phyloP scores from a whole-genome alignment of 2,888 invertebrate genomes.

The Spodoptera picta region DNA sequence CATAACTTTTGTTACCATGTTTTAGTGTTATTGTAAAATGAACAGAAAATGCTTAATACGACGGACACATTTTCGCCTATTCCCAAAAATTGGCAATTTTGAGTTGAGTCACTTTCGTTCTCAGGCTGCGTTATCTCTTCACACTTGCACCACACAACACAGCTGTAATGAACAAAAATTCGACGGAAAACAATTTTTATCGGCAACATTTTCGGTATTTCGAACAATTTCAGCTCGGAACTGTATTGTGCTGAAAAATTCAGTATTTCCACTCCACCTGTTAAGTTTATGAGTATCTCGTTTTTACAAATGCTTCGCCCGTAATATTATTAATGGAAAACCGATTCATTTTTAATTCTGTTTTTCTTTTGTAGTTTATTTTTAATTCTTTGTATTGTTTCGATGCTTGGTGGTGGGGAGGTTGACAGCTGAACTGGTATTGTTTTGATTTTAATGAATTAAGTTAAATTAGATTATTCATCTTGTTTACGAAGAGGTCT shows the following conservation, averaged over 20 bases:
- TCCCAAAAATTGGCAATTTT: no score
- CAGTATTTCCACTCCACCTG: conserved; percentile 47
- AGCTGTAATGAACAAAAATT: conserved; percentile 60
- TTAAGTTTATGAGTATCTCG: conserved; percentile 47
- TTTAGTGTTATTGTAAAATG: no score
- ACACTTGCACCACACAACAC: conserved; percentile 41
- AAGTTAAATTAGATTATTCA: no score
- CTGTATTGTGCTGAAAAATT: conserved; percentile 44
- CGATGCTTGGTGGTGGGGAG: no score
- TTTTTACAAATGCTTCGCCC: conserved; percentile 34
- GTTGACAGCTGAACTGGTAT: no score
- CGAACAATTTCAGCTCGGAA: conserved; percentile 43
- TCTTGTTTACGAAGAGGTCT: no score
- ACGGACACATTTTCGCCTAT: no score
- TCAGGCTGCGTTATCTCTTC: no score
- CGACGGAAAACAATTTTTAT: conserved; percentile 57
- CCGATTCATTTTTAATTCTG: conserved; percentile 31
- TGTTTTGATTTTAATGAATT: no score
- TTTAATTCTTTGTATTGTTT: background rate
- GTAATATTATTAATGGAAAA: conserved; percentile 43
- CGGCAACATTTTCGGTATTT: conserved; percentile 54
- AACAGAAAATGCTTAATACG: no score
- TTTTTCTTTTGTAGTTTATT: background rate
- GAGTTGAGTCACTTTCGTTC: no score
- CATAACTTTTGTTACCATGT: no score